phyloP scores from a whole-genome alignment of 2,888 invertebrate genomes.

The Carpatolechia fugitivella region DNA sequence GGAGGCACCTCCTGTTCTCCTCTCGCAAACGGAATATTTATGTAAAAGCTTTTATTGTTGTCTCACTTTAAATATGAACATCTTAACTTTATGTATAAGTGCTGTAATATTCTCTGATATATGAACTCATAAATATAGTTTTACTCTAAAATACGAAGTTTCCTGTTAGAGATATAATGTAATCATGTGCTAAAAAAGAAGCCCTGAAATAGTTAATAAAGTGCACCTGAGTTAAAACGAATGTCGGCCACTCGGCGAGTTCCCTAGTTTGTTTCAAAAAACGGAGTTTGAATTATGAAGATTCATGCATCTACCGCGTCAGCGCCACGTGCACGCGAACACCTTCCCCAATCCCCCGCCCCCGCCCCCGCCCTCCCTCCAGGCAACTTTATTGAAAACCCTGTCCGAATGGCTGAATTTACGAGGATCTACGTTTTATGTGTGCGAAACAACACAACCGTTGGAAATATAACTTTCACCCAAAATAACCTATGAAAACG shows the following conservation, averaged over 20 bases:
- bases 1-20: conserved; percentile 7
- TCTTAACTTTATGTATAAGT: no score
- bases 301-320: conserved; percentile 27
- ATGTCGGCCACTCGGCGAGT: neutral
- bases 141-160: no score
- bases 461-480: conserved; percentile 22
- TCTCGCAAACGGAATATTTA: neutral
- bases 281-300: conserved; percentile 3
- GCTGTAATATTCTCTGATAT: no score
- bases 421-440: conserved; percentile 26
- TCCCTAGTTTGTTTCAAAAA: conserved; percentile 4
- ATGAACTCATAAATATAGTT: no score
- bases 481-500: neutral
- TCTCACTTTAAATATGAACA: neutral
- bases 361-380: neutral
- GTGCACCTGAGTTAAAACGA: neutral
- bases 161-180: no score
- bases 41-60: neutral
- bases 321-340: conserved; percentile 17
- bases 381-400: conserved; percentile 43
- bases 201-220: neutral
- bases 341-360: neutral
- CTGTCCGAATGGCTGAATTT: conserved; percentile 39
- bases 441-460: conserved; percentile 19
- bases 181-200: no score